These are phyloP conservation scores for Malthinus seriepunctatus DNA, from an alignment of 2,888 invertebrate genomes.

Conservation along the genomic window DNA sequence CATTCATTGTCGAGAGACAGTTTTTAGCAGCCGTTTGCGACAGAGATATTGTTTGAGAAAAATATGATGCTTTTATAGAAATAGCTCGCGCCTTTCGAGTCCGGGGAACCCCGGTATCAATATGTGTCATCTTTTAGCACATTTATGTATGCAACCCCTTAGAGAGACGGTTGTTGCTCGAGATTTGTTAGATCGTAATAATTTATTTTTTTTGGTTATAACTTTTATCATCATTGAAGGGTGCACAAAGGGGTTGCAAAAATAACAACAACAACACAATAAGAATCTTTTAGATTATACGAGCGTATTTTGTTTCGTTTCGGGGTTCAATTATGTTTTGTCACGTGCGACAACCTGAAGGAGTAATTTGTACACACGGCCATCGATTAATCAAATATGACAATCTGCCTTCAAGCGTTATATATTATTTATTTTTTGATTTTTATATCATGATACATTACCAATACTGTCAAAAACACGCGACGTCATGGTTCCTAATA, in stretches of 20 bases:
- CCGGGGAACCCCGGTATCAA: slow-evolving; percentile 30
- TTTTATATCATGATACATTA: slow-evolving; percentile 44
- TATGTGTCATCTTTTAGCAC: slow-evolving; percentile 30
- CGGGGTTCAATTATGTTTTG: background rate
- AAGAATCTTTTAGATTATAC: too few species aligned
- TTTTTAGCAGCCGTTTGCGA: slow-evolving; percentile 39
- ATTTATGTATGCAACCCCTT: slow-evolving; percentile 32
- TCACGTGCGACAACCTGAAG: slow-evolving; percentile 20
- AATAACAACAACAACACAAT: slow-evolving; percentile 14
- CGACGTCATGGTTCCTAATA: slow-evolving; percentile 33
- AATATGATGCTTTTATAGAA: slow-evolving; percentile 37
- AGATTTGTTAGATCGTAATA: slow-evolving; percentile 13
- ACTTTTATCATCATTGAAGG: background rate
- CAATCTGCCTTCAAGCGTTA: slow-evolving; percentile 43
- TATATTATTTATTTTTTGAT: slow-evolving; percentile 45
- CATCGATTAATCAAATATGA: slow-evolving; percentile 45
- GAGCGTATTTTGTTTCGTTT: background rate
- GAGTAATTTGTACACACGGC: slow-evolving; percentile 31
- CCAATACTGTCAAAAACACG: slow-evolving; percentile 42
- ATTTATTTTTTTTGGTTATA: background rate
- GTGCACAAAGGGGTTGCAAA: background rate
- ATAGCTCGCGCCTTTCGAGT: slow-evolving; percentile 25
- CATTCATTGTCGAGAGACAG: slow-evolving; percentile 46
- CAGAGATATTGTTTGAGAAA: slow-evolving; percentile 41
- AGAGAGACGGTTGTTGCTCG: slow-evolving; percentile 6